A percentile compares a stretch with the other conserved stretches of the same genome.
Conservation (phyloP, 2,888 invertebrate genomes). For the Anarsia innoxiella region DNA sequence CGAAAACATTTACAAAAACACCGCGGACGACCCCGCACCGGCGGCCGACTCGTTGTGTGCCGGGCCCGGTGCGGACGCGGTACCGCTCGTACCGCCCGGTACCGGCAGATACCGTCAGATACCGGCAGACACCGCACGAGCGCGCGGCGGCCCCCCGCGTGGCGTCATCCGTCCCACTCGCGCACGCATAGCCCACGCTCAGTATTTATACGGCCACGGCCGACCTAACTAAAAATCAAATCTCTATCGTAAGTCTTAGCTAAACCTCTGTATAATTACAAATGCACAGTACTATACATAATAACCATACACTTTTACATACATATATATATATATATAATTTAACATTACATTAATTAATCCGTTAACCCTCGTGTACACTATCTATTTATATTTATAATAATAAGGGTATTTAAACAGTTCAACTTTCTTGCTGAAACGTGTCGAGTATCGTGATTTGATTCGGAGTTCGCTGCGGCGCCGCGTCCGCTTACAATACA, state of each 20-base stretch:
- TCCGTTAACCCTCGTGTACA: conserved; percentile 36
- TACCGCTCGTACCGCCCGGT: too few species aligned
- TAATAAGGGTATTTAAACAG: conserved; percentile 21
- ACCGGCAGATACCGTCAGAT: too few species aligned
- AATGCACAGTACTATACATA: conserved; percentile 66
- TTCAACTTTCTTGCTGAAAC: conserved; percentile 14
- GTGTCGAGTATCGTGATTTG: conserved; percentile 19
- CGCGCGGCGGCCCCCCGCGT: conserved; percentile 7
- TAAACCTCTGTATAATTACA: conserved; percentile 67
- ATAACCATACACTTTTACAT: conserved; percentile 66
- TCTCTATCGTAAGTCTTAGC: conserved; percentile 59
- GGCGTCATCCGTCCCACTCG: conserved; percentile 14
- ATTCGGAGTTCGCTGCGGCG: conserved; percentile 31
- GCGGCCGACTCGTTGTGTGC: neutral
- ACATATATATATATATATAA: conserved; percentile 66
- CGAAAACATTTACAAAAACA: conserved; percentile 43
- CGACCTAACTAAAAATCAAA: conserved; percentile 53
- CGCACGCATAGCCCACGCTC: conserved; percentile 9
- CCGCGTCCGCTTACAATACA: conserved; percentile 13
- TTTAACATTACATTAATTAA: conserved; percentile 27
- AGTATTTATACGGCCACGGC: conserved; percentile 17
- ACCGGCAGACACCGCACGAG: conserved; percentile 17
- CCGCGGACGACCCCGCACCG: neutral
- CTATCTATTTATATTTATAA: conserved; percentile 28
- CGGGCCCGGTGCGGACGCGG: conserved; percentile 8